Evolutionary conservation across 2,888 invertebrate genomes (phyloP).

Genomic region (Patella ulyssiponensis): DNA sequence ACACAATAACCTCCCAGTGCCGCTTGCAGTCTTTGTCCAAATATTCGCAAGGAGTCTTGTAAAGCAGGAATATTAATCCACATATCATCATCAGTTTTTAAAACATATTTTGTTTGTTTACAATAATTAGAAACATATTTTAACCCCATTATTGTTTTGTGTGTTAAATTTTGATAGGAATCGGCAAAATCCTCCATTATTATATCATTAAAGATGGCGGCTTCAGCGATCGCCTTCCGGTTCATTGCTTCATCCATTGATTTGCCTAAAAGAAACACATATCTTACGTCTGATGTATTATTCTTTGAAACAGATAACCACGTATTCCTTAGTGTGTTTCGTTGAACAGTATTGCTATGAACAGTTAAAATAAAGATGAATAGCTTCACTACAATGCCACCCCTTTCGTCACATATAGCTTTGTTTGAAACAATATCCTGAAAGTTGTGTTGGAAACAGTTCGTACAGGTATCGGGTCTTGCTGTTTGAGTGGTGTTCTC

Average conservation of each 20-base stretch:
- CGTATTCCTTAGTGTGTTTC: constrained; percentile 39
- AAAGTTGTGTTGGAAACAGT: constrained; percentile 8
- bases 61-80: constrained; percentile 40
- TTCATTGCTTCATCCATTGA: background rate
- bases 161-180: constrained; percentile 41
- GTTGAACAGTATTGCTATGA: background rate
- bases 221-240: constrained; percentile 21
- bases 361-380: constrained; percentile 16
- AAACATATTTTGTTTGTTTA: constrained; percentile 30
- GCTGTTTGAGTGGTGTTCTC: background rate
- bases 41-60: constrained; percentile 18
- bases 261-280: constrained; percentile 41
- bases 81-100: constrained; percentile 60
- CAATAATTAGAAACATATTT: constrained; percentile 38
- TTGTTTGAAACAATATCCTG: background rate
- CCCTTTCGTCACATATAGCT: background rate
- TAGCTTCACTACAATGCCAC: background rate
- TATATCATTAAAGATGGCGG: constrained; percentile 30
- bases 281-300: constrained; percentile 35
- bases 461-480: constrained; percentile 5
- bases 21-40: constrained; percentile 26
- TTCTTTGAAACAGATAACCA: constrained; percentile 36
- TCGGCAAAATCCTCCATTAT: constrained; percentile 41
- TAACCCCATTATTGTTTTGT: constrained; percentile 42
- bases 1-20: constrained; percentile 46